These are phyloP conservation scores for Temnothorax curvispinosus DNA, from an alignment of 1,140 invertebrate genomes.

Conservation along the genomic window DNA sequence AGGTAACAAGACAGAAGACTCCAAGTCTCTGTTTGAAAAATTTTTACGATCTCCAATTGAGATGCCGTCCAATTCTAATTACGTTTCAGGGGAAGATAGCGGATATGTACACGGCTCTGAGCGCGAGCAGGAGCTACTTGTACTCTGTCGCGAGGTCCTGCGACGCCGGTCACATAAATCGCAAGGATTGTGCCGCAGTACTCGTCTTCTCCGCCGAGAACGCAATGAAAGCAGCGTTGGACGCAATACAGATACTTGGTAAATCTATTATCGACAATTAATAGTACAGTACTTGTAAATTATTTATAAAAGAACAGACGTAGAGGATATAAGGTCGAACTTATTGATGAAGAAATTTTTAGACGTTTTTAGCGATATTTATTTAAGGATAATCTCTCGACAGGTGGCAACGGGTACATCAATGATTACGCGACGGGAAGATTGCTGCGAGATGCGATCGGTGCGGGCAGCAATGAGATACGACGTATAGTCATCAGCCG, in stretches of 20 bases:
- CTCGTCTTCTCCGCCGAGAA: slow-evolving; percentile 97
- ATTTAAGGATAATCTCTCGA: not conserved
- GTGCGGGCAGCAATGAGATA: slow-evolving; percentile 98
- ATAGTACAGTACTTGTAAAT: slow-evolving; percentile 85
- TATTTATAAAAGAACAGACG: not conserved
- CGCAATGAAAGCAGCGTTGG: slow-evolving; percentile 94
- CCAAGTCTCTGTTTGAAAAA: not conserved
- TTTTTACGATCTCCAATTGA: not conserved
- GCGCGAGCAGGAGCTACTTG: slow-evolving; percentile 94
- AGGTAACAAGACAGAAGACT: slow-evolving; percentile 85
- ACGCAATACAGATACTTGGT: slow-evolving; percentile 99
- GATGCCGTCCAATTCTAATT: not conserved
- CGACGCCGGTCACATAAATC: slow-evolving; percentile 91
- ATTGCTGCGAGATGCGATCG: slow-evolving; percentile 97
- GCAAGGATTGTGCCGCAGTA: slow-evolving; percentile 98
- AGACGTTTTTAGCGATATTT: not conserved
- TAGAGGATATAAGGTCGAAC: not conserved
- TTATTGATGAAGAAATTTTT: not conserved
- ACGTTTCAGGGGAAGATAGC: slow-evolving; percentile 96
- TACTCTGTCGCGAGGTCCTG: slow-evolving; percentile 96
- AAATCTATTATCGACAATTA: slow-evolving; percentile 68
- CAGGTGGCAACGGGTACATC: slow-evolving; percentile 99
- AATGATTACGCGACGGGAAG: slow-evolving; percentile 99
- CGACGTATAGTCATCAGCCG: slow-evolving; percentile 96
- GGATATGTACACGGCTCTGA: slow-evolving; percentile 97